These are phyloP conservation scores for Florisuga fusca DNA, from an alignment of 2,797 vertebrate species.

Conservation along the genomic window DNA sequence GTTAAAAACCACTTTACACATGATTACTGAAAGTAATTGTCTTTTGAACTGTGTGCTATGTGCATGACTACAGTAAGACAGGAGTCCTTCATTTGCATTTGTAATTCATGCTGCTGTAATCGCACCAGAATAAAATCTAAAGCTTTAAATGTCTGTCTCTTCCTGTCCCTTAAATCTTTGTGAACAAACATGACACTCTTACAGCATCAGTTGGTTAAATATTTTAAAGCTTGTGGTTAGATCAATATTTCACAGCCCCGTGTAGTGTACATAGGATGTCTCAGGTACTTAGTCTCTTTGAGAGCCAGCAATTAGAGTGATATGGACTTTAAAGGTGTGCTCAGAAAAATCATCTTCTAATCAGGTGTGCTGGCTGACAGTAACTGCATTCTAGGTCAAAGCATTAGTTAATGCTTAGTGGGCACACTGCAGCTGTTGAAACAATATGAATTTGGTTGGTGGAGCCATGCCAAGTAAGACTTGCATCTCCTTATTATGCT, in stretches of 20 bases:
- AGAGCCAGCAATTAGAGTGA: slow-evolving; percentile 28
- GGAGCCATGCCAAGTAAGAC: slow-evolving; percentile 78
- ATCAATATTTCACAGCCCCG: slow-evolving; percentile 9
- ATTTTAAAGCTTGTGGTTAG: slow-evolving; percentile 46
- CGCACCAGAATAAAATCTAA: neutral
- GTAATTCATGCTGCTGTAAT: neutral
- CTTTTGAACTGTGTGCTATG: neutral
- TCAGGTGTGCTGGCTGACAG: slow-evolving; percentile 56
- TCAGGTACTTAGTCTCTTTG: neutral
- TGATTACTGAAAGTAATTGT: slow-evolving; percentile 6
- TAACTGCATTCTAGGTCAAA: slow-evolving; percentile 75
- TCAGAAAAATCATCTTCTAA: slow-evolving; percentile 64
- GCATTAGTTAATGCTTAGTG: slow-evolving; percentile 68
- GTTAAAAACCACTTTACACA: neutral
- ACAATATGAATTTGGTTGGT: slow-evolving; percentile 65
- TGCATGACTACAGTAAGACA: neutral
- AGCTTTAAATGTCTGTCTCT: neutral
- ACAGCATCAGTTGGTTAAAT: slow-evolving; percentile 30
- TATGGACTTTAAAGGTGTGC: neutral
- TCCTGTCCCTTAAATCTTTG: slow-evolving; percentile 23
- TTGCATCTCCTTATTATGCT: slow-evolving; percentile 70
- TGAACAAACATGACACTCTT: slow-evolving; percentile 23
- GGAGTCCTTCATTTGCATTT: slow-evolving; percentile 2
- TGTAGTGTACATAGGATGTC: neutral
- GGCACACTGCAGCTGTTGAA: slow-evolving; percentile 72